These are phyloP conservation scores for Galendromus occidentalis DNA, from an alignment of 1,140 invertebrate genomes.

Conservation along the genomic window DNA sequence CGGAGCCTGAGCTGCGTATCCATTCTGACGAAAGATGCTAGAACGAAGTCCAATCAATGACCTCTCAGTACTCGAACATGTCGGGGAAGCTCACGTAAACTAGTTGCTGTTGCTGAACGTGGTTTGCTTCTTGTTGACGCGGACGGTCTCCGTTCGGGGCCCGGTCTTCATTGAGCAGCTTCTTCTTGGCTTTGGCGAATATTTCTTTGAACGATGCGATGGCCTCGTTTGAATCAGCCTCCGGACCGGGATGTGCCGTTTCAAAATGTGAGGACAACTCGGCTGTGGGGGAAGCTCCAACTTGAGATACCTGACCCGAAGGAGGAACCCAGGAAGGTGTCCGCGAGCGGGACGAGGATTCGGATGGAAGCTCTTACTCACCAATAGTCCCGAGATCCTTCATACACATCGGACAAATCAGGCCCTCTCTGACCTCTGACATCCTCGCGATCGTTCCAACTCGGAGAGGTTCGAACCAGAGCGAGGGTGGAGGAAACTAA, in stretches of 20 bases:
- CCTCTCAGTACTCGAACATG: too few relatives aligned
- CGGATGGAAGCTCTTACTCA: constrained; percentile 65
- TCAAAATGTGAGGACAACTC: neutral
- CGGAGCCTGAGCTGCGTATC: too few relatives aligned
- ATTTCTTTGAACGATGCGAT: neutral
- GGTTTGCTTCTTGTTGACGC: too few relatives aligned
- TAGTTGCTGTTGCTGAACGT: too few relatives aligned
- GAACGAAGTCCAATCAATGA: too few relatives aligned
- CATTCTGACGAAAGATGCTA: too few relatives aligned
- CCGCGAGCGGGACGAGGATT: neutral
- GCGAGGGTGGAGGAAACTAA: too few relatives aligned
- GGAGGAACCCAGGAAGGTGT: too few relatives aligned
- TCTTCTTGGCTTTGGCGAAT: neutral
- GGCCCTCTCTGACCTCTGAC: constrained; percentile 59
- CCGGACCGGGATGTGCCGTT: neutral
- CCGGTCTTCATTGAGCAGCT: neutral
- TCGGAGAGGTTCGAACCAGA: too few relatives aligned
- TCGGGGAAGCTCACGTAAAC: too few relatives aligned
- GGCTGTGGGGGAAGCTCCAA: neutral
- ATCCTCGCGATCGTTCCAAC: neutral
- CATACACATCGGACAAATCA: constrained; percentile 79
- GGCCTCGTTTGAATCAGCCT: neutral
- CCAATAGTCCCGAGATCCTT: constrained; percentile 59
- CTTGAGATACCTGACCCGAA: too few relatives aligned
- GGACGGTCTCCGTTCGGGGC: neutral